Evolutionary conservation across 2,797 vertebrate species (phyloP).

Genomic region (Mormyrus hasselquistii): DNA sequence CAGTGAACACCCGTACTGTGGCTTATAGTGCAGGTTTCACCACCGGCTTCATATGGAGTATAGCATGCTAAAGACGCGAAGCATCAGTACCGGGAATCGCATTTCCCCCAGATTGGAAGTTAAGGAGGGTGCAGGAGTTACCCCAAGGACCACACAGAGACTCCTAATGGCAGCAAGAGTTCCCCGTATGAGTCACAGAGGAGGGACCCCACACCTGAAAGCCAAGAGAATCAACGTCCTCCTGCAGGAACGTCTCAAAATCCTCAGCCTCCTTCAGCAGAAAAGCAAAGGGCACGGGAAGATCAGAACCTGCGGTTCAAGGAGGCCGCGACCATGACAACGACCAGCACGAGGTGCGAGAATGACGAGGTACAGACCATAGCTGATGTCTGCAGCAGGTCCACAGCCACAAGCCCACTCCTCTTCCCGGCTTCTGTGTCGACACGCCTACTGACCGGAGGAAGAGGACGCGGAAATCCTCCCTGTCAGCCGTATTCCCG

Average conservation of each 20-base stretch:
- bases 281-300: neutral
- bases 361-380: conserved; percentile 77
- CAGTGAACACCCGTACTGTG: neutral
- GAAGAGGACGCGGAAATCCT: conserved; percentile 49
- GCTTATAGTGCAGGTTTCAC: too few relatives aligned
- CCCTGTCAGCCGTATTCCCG: conserved; percentile 21
- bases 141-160: neutral
- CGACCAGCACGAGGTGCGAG: conserved; percentile 39
- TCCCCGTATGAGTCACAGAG: neutral
- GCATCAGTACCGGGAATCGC: neutral
- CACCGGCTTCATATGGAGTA: neutral
- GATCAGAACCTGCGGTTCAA: conserved; percentile 50
- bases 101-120: neutral
- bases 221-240: neutral
- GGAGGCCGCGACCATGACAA: conserved; percentile 69
- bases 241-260: neutral
- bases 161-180: neutral
- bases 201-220: too few relatives aligned
- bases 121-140: neutral
- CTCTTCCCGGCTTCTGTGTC: conserved; percentile 52
- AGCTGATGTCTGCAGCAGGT: conserved; percentile 57
- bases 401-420: conserved; percentile 66
- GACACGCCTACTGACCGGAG: conserved; percentile 30
- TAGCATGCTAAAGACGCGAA: neutral
- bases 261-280: rapidly evolving